These are phyloP conservation scores for Chironomus tentans DNA, from an alignment of 2,888 invertebrate species.

Conservation along the genomic window DNA sequence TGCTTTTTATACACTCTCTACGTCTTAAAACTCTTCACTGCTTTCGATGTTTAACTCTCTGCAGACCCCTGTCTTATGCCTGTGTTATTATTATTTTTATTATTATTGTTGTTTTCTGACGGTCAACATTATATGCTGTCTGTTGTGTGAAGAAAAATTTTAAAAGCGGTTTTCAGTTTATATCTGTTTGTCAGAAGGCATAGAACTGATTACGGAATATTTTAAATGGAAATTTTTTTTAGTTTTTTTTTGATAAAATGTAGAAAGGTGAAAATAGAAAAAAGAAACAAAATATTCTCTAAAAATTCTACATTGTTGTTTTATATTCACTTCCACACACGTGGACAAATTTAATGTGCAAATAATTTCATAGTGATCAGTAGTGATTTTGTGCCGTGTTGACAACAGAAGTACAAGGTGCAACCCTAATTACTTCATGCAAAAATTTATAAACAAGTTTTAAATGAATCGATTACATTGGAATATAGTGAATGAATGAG, in stretches of 20 bases:
- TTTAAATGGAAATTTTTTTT: background rate
- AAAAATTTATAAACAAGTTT: background rate
- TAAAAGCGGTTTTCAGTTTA: constrained; percentile 45
- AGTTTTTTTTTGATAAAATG: background rate
- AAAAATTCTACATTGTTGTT: background rate
- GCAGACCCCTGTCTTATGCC: background rate
- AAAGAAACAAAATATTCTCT: background rate
- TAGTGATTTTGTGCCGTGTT: background rate
- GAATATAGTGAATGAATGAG: background rate
- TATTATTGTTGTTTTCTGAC: background rate
- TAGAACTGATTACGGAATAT: constrained; percentile 33
- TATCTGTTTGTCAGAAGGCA: constrained; percentile 44
- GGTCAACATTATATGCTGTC: constrained; percentile 14
- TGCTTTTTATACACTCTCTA: background rate
- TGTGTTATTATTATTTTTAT: background rate
- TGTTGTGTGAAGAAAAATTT: constrained; percentile 30
- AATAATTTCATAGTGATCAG: background rate
- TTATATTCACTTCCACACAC: too few species aligned
- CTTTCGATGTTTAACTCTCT: background rate
- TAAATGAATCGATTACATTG: background rate
- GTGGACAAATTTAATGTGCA: too few species aligned
- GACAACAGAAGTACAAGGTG: background rate
- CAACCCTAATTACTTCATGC: background rate
- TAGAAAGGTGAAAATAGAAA: background rate
- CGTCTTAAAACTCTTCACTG: background rate